Percentiles rank a stretch among this genome's conserved stretches.
Conservation (phyloP, 2,888 invertebrate genomes). For the Dyspetes luteomarginatus region DNA sequence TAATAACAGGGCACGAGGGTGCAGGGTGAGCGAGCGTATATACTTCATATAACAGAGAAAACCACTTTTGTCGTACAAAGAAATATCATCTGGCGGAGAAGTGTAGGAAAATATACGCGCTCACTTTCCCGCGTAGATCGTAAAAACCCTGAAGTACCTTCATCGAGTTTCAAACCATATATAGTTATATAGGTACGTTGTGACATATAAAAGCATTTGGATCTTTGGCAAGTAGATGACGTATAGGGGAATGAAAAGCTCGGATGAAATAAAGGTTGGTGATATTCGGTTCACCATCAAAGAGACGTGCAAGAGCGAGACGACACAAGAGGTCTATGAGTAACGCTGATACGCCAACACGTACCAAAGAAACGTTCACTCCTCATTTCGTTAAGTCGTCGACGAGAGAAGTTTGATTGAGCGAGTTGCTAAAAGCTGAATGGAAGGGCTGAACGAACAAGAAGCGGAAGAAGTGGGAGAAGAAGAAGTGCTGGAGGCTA, state of each 20-base stretch:
- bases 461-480: conserved; percentile 2
- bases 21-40: neutral
- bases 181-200: conserved; percentile 20
- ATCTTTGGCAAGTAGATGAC: neutral
- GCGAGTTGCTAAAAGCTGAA: conserved; percentile 20
- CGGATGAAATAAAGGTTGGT: too few species aligned
- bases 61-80: conserved; percentile 54
- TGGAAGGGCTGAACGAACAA: conserved; percentile 4
- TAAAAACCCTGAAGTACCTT: conserved; percentile 57
- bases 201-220: conserved; percentile 19
- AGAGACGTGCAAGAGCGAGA: conserved; percentile 26
- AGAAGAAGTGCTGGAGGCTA: conserved; percentile 25
- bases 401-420: conserved; percentile 44
- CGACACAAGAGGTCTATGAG: neutral
- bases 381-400: conserved; percentile 36
- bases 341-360: neutral
- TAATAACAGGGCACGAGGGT: conserved; percentile 29
- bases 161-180: conserved; percentile 42
- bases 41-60: conserved; percentile 49
- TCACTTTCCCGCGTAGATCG: conserved; percentile 38
- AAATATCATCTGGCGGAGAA: conserved; percentile 47
- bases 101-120: neutral
- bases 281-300: conserved; percentile 23
- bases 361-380: conserved; percentile 22
- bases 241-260: conserved; percentile 2